Percentiles rank a stretch among this genome's conserved stretches.
These are phyloP conservation scores for Leptopterna dolabrata DNA, from an alignment of 2,888 invertebrate genomes.

Conservation along the genomic window DNA sequence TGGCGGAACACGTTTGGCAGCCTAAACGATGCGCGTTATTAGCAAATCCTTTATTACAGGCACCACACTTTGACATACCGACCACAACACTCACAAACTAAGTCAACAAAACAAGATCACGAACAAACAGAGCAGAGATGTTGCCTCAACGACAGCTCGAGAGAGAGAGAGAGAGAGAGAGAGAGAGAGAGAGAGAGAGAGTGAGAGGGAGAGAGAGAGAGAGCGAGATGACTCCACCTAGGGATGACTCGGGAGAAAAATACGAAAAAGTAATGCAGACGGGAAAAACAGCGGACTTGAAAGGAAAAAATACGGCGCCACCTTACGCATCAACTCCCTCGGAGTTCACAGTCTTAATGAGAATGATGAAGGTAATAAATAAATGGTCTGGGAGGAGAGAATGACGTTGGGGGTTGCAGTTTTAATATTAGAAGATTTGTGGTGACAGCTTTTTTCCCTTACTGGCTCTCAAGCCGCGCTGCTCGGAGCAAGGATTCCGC, in stretches of 20 bases:
- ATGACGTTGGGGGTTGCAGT: neutral
- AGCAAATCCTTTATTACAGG: too few species aligned
- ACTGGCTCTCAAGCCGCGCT: too few species aligned
- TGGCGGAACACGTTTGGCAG: neutral
- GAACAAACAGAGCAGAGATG: neutral
- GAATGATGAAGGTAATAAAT: neutral
- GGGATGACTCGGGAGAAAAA: too few species aligned
- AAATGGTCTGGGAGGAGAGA: neutral
- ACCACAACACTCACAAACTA: too few species aligned
- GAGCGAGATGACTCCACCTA: constrained; percentile 22
- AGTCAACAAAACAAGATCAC: too few species aligned
- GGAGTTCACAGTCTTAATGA: neutral
- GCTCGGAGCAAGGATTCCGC: too few species aligned
- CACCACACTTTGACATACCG: too few species aligned
- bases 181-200: too few species aligned
- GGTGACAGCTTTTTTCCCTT: neutral
- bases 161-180: too few species aligned
- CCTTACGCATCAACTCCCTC: neutral
- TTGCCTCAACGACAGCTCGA: neutral
- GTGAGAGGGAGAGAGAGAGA: constrained; percentile 38
- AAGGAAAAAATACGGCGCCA: neutral
- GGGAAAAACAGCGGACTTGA: neutral
- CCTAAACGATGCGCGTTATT: too few species aligned
- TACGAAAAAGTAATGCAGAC: neutral
- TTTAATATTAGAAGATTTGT: neutral